These are phyloP conservation scores for Papilio dardanus DNA, from an alignment of 1,140 invertebrate species.

Conservation along the genomic window DNA sequence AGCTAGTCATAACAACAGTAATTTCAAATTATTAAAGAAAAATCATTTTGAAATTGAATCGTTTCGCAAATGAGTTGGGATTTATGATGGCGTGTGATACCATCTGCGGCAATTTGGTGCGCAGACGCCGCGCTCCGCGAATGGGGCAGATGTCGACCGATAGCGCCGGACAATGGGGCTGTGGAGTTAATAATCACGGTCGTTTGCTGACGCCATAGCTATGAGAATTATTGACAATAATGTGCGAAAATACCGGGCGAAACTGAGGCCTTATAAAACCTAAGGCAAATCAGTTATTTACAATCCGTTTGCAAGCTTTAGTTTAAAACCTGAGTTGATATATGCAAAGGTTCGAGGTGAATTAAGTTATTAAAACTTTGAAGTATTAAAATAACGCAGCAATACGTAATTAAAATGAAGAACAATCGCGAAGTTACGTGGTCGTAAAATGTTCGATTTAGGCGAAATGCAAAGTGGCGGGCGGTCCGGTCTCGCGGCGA, in stretches of 20 bases:
- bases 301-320: neutral
- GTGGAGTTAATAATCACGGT: neutral
- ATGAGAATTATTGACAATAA: neutral
- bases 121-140: neutral
- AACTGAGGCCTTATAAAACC: neutral
- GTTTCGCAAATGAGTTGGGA: neutral
- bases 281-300: neutral
- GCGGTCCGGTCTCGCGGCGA: constrained; percentile 43
- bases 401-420: neutral
- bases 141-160: neutral
- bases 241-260: neutral
- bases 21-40: no score
- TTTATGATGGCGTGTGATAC: neutral
- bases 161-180: constrained; percentile 24
- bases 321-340: neutral
- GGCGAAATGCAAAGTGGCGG: constrained; percentile 52
- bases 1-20: no score
- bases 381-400: neutral
- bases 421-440: neutral
- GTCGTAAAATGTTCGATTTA: constrained; percentile 60
- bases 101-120: neutral
- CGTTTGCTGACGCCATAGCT: neutral
- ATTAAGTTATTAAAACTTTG: neutral
- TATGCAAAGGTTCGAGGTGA: neutral
- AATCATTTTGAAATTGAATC: neutral